phyloP scores from a whole-genome alignment of 2,888 invertebrate species.

The Lasioglossum morio region DNA sequence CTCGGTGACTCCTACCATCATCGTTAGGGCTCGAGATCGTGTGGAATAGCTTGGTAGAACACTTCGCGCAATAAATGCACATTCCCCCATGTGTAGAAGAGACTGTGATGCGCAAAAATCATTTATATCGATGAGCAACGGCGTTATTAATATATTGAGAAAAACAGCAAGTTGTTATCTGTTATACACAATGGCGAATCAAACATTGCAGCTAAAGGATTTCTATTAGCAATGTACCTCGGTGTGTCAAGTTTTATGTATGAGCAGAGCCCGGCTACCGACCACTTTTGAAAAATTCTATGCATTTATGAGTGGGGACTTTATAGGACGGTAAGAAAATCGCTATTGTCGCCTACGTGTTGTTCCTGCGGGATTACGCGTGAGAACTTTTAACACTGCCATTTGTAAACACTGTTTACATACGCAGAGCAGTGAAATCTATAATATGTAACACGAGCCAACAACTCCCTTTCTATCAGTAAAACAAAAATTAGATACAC shows the following conservation, averaged over 20 bases:
- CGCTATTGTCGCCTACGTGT: slow-evolving; percentile 34
- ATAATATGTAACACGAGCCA: neutral
- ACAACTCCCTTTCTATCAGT: neutral
- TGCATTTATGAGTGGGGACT: slow-evolving; percentile 62
- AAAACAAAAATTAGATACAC: neutral
- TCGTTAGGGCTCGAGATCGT: slow-evolving; percentile 17
- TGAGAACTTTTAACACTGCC: slow-evolving; percentile 26
- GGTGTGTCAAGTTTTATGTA: slow-evolving; percentile 29
- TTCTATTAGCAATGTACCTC: slow-evolving; percentile 18
- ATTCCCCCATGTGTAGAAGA: slow-evolving; percentile 15
- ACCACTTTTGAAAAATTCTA: slow-evolving; percentile 69
- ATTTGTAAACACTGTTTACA: neutral
- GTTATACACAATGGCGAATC: neutral
- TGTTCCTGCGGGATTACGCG: slow-evolving; percentile 29
- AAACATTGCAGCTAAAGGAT: slow-evolving; percentile 31
- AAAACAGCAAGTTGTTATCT: neutral
- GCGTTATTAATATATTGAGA: neutral
- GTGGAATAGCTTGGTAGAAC: slow-evolving; percentile 23
- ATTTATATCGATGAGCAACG: neutral
- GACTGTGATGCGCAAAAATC: neutral
- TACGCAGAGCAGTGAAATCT: neutral
- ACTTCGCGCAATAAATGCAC: slow-evolving; percentile 43
- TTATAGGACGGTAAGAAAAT: slow-evolving; percentile 32
- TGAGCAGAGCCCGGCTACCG: slow-evolving; percentile 20
- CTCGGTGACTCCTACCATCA: slow-evolving; percentile 34